Evolutionary conservation across 2,888 invertebrate species (phyloP).

Genomic region (Phymatocera aterrima): DNA sequence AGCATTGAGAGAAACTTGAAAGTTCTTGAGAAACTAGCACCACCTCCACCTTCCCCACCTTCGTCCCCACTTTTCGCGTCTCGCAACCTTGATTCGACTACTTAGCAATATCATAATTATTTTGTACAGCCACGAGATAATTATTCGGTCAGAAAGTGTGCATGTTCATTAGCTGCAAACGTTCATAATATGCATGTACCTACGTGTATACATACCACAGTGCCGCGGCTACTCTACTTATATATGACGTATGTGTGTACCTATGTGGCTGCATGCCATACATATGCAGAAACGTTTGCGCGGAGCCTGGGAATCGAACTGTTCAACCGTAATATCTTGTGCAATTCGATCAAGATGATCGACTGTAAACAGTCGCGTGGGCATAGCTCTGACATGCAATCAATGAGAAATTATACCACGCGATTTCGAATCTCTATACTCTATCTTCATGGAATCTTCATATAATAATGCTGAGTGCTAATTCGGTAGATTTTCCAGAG

Average conservation of each 20-base stretch:
- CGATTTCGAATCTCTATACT: no score
- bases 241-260: no score
- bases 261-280: not conserved
- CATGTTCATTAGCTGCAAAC: not conserved
- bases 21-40: slow-evolving; percentile 3
- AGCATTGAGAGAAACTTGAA: slow-evolving; percentile 26
- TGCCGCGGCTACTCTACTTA: no score
- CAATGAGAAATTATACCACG: not conserved
- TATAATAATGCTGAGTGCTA: no score
- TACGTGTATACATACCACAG: no score
- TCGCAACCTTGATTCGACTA: slow-evolving; percentile 10
- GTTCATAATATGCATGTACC: no score
- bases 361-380: not conserved
- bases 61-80: not conserved
- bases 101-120: slow-evolving; percentile 12
- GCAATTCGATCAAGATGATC: not conserved
- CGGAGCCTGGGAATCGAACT: not conserved
- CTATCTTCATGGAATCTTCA: no score
- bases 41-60: not conserved
- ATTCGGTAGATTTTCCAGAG: no score
- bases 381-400: not conserved
- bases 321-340: not conserved
- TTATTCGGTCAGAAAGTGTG: not conserved
- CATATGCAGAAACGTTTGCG: not conserved
- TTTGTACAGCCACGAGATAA: not conserved